phyloP scores from a whole-genome alignment of 2,797 vertebrate genomes.

The Tenualosa thibaudeaui region DNA sequence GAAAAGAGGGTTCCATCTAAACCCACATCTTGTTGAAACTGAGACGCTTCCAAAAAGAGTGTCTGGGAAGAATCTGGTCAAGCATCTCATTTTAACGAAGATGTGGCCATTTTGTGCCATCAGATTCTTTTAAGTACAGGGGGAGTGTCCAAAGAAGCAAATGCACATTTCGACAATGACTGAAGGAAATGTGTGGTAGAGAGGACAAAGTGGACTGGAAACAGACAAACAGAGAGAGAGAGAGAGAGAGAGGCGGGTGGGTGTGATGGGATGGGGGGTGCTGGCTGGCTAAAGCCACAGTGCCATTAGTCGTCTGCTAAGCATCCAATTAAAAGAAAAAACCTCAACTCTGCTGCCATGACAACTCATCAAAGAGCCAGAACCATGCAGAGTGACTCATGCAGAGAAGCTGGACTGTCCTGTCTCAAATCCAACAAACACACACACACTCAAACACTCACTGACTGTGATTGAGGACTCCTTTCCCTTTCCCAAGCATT shows the following conservation, averaged over 20 bases:
- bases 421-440: not conserved
- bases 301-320: conserved; percentile 41
- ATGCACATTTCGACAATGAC: not conserved
- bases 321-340: conserved; percentile 58
- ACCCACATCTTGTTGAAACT: not conserved
- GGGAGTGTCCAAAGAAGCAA: too few species aligned
- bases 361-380: conserved; percentile 60
- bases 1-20: not conserved
- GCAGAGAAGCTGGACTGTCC: not conserved
- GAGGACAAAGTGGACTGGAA: not conserved
- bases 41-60: not conserved
- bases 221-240: conserved; percentile 32
- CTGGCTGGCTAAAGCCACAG: not conserved
- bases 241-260: conserved; percentile 28
- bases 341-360: conserved; percentile 59
- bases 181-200: not conserved
- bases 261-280: conserved; percentile 25
- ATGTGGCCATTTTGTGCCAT: too few species aligned
- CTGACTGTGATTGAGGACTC: not conserved
- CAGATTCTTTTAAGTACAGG: too few species aligned
- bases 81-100: too few species aligned
- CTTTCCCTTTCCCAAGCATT: not conserved
- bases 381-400: conserved; percentile 54
- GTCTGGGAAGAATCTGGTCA: too few species aligned
- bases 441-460: not conserved